Percentiles rank a stretch among this genome's conserved stretches.
phyloP scores from a whole-genome alignment of 2,888 invertebrate genomes.

The Cosmia trapezina region DNA sequence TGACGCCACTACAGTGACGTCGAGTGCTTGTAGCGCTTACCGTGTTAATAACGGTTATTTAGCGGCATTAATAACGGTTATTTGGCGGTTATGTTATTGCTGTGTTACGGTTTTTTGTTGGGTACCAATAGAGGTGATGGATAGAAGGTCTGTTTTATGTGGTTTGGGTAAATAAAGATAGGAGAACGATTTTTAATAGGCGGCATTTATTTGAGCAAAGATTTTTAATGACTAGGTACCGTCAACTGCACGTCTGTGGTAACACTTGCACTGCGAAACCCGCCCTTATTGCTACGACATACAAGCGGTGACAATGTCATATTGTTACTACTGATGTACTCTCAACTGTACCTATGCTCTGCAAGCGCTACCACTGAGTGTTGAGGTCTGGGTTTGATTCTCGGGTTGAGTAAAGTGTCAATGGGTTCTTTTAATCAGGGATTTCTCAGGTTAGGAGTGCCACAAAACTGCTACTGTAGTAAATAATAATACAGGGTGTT shows the following conservation, averaged over 20 bases:
- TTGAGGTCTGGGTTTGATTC: background rate
- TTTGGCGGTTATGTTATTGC: constrained; percentile 48
- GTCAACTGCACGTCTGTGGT: background rate
- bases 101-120: constrained; percentile 18
- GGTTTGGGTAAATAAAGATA: background rate
- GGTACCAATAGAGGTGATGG: too few relatives aligned
- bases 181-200: background rate
- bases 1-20: constrained; percentile 54
- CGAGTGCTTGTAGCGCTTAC: constrained; percentile 50
- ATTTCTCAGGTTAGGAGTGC: background rate
- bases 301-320: background rate
- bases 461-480: too few relatives aligned
- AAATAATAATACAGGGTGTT: too few relatives aligned
- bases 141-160: constrained; percentile 12
- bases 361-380: background rate
- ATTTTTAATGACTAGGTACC: background rate
- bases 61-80: constrained; percentile 44
- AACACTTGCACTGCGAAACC: background rate
- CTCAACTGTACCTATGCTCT: background rate
- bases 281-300: background rate
- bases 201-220: background rate
- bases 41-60: constrained; percentile 51
- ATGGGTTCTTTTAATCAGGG: background rate
- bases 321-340: background rate
- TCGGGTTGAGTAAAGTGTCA: background rate